Conservation (phyloP, 2,888 invertebrate genomes). For the Adela reaumurella region DNA sequence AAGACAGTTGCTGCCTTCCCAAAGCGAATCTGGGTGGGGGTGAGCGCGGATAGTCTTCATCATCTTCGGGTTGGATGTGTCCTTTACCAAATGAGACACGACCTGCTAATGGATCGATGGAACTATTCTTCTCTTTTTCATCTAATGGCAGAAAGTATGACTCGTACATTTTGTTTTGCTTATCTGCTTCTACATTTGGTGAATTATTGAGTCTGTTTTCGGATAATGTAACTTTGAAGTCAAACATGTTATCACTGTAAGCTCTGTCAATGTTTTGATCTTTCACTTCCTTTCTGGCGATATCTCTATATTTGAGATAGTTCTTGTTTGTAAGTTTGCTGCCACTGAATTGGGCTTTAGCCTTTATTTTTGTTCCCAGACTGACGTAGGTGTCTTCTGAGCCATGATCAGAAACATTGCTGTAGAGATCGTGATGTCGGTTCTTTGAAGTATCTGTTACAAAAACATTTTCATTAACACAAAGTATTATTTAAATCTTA, state of each 20-base stretch:
- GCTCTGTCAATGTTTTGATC: slow-evolving; percentile 22
- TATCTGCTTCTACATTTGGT: neutral
- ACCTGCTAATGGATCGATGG: slow-evolving; percentile 20
- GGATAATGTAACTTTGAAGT: slow-evolving; percentile 37
- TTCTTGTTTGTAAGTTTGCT: slow-evolving; percentile 29
- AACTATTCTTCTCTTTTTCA: slow-evolving; percentile 16
- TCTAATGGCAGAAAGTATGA: slow-evolving; percentile 37
- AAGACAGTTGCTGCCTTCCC: slow-evolving; percentile 41
- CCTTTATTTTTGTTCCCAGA: slow-evolving; percentile 49
- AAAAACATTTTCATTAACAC: no score
- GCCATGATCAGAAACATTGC: slow-evolving; percentile 45
- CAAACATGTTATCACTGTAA: slow-evolving; percentile 27
- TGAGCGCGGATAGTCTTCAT: no score
- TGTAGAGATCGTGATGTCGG: no score
- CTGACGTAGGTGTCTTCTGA: slow-evolving; percentile 51
- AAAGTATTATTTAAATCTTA: no score
- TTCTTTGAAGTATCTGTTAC: no score
- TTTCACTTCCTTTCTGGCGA: slow-evolving; percentile 29
- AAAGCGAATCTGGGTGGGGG: slow-evolving; percentile 24
- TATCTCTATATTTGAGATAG: slow-evolving; percentile 32
- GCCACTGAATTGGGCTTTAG: slow-evolving; percentile 37
- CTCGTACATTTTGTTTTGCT: slow-evolving; percentile 19
- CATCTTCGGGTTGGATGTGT: slow-evolving; percentile 23
- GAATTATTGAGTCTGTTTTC: slow-evolving; percentile 16
- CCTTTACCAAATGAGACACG: slow-evolving; percentile 26